Evolutionary conservation across 2,888 invertebrate species (phyloP), one percentile per base, ranked within the genome.

Genomic region (Ypsolopha sequella): DNA sequence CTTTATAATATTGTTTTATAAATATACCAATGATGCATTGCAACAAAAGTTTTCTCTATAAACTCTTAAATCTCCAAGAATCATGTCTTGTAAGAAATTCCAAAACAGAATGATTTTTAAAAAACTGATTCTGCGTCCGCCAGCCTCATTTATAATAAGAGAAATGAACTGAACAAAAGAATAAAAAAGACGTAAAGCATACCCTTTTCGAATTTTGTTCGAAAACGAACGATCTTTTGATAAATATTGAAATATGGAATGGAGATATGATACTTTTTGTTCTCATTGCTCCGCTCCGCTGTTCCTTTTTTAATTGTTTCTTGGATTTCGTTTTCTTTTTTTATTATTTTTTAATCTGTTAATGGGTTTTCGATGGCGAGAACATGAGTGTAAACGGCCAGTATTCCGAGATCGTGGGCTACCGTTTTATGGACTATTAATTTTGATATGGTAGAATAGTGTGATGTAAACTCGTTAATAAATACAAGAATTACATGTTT

Each of bases 171-270:
- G 57, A 57, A 65, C 60, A 59, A 62, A 62, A 63, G 60, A 67
- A 68, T 62, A 66, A 68, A 58, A 60, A 57, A 60, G 58, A 63
- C 60, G 62, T 58, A 58, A 53, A 57, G 58, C 64, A 58, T 62
- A 64, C 66, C 75, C 69, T 73, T 76, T 78, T 76, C 68, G 74
- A 73, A 74, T 81, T 82, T 81, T 73, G 78, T 79, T 79, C 78
- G 76, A 75, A 85, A 82, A 84, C 73, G 77, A 73, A 76, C 73
- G 82, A 81, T 85, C 76, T 66, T 60, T 77, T 74, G 84, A 84
- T 85, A 85, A 85, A 84, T 84, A 80, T 82, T 85, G 80, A 82
- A 84, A 80, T 85, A 82, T 82, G 79, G 80, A 77, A 76, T 76
- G 76, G 75, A 76, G 79, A 80, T 77, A 65, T 70, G 72, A 73